A percentile compares a stretch with the other conserved stretches of the same genome.
phyloP scores from a whole-genome alignment of 2,113 vertebrate genomes.

The Limanda limanda region DNA sequence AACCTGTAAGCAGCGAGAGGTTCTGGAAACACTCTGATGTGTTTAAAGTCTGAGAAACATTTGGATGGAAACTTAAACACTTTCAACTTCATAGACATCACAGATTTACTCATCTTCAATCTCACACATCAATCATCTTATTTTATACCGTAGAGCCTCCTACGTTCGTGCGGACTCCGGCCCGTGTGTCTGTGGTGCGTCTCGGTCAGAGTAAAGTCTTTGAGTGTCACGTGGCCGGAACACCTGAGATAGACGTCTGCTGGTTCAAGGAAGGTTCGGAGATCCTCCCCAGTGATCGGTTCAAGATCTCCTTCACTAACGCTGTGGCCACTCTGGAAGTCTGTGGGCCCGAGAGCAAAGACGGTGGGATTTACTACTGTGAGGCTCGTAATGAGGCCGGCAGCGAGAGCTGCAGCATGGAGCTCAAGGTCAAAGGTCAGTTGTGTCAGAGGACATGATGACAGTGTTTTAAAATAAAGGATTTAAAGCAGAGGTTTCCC shows the following conservation, averaged over 20 bases:
- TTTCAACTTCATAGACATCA: neutral
- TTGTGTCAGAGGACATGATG: conserved; percentile 32
- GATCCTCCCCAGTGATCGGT: conserved; percentile 84
- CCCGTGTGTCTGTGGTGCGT: conserved; percentile 88
- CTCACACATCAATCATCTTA: conserved; percentile 22
- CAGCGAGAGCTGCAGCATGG: conserved; percentile 94
- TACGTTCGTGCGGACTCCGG: conserved; percentile 91
- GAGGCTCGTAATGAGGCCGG: conserved; percentile 98
- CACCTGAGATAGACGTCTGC: conserved; percentile 91
- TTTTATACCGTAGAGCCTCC: conserved; percentile 88
- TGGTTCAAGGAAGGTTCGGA: conserved; percentile 97
- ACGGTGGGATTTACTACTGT: conserved; percentile 93
- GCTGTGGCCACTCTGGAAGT: conserved; percentile 90
- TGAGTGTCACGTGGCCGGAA: conserved; percentile 93
- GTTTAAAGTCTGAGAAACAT: conserved; percentile 5
- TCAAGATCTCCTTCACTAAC: conserved; percentile 86
- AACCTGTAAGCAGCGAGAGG: neutral
- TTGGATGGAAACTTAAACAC: conserved; percentile 32
- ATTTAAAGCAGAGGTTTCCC: neutral
- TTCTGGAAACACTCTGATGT: neutral
- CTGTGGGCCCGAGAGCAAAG: conserved; percentile 82
- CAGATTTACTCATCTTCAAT: neutral
- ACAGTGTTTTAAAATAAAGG: neutral
- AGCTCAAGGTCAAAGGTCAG: conserved; percentile 98
- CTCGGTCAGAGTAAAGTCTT: conserved; percentile 90